These are phyloP conservation scores for Drosophila algonquin DNA, from an alignment of 2,888 invertebrate species.

Conservation along the genomic window DNA sequence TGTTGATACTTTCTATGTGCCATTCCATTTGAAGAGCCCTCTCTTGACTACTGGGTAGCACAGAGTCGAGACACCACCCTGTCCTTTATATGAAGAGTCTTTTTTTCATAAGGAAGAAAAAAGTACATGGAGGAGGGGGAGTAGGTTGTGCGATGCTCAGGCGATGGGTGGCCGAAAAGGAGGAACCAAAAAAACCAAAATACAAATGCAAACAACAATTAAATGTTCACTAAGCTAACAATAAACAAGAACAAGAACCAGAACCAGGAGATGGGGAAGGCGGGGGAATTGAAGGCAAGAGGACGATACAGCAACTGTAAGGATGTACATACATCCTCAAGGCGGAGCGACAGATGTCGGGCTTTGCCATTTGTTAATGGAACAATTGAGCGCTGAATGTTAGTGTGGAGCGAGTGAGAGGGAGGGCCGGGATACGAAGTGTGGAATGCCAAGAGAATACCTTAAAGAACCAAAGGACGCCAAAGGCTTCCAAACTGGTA, in stretches of 20 bases:
- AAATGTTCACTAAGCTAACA: constrained; percentile 76
- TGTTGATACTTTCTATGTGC: no score
- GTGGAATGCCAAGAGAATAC: not conserved
- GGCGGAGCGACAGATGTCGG: constrained; percentile 26
- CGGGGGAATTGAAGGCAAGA: no score
- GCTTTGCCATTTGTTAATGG: constrained; percentile 26
- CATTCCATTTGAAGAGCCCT: no score
- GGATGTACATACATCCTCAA: not conserved
- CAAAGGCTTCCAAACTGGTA: not conserved
- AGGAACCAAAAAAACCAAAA: constrained; percentile 65
- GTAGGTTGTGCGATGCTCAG: not conserved
- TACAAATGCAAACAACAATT: constrained; percentile 78
- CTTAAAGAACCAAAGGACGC: not conserved
- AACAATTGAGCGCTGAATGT: constrained; percentile 26
- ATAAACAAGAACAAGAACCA: constrained; percentile 17
- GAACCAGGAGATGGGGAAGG: not conserved
- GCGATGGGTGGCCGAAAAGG: not conserved
- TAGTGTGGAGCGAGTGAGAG: not conserved
- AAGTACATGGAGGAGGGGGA: not conserved
- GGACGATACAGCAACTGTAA: not conserved
- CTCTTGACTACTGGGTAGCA: constrained; percentile 26
- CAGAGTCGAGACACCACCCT: not conserved
- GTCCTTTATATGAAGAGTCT: constrained; percentile 44
- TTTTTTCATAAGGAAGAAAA: constrained; percentile 42
- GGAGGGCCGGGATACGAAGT: constrained; percentile 2